phyloP scores from a whole-genome alignment of 1,140 invertebrate genomes.

The Luehdorfia chinensis region DNA sequence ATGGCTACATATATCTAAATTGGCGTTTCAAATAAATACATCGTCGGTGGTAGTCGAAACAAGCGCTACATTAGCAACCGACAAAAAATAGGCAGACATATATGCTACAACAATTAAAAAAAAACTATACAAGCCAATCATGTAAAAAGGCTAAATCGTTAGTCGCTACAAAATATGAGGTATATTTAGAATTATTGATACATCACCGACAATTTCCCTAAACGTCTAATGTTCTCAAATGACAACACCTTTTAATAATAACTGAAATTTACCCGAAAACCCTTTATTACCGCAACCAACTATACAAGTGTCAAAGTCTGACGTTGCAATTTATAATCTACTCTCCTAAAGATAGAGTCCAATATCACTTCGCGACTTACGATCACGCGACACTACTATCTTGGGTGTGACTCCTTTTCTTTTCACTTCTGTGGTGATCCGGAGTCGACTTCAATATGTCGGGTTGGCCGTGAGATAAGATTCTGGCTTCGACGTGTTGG shows the following conservation, averaged over 20 bases:
- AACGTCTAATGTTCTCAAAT: background rate
- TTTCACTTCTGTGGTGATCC: slow-evolving; percentile 82
- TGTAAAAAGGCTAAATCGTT: slow-evolving; percentile 37
- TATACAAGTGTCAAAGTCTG: background rate
- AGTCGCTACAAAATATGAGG: slow-evolving; percentile 67
- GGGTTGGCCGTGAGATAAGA: slow-evolving; percentile 80
- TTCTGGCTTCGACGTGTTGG: slow-evolving; percentile 52
- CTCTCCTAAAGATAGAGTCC: background rate
- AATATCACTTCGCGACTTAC: slow-evolving; percentile 9
- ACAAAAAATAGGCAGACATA: slow-evolving; percentile 19
- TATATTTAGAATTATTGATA: slow-evolving; percentile 41
- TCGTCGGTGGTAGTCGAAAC: slow-evolving; percentile 24
- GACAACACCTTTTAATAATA: background rate
- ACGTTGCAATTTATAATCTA: background rate
- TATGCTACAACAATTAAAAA: slow-evolving; percentile 19
- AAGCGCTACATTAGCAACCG: slow-evolving; percentile 25
- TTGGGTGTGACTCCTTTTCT: slow-evolving; percentile 76
- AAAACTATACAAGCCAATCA: slow-evolving; percentile 41
- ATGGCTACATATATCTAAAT: slow-evolving; percentile 29
- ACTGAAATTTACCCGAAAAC: background rate
- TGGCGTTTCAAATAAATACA: slow-evolving; percentile 24
- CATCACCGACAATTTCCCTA: background rate
- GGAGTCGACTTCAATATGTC: slow-evolving; percentile 91
- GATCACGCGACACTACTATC: slow-evolving; percentile 77
- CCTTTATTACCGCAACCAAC: background rate